Evolutionary conservation across 2,113 vertebrate genomes (phyloP).

Genomic region (Willisornis vidua): DNA sequence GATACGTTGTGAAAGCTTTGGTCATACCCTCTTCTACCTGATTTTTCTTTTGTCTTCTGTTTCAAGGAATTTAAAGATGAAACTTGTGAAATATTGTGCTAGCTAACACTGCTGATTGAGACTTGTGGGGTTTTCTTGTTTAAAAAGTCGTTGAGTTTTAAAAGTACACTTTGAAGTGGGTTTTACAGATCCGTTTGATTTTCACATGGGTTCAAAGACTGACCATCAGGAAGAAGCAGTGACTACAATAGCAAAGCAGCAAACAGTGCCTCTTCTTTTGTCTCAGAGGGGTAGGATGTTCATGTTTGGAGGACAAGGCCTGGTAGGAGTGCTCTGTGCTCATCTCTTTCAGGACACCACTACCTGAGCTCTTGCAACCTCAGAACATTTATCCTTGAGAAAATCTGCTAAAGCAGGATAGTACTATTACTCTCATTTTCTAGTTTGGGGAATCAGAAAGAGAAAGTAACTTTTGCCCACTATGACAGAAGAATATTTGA

Average conservation of each 20-base stretch:
- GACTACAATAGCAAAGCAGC: neutral
- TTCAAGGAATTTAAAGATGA: neutral
- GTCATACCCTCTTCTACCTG: neutral
- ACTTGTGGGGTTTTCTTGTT: neutral
- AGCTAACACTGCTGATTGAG: neutral
- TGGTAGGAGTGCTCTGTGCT: neutral
- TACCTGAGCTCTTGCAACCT: neutral
- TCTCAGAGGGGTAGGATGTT: neutral
- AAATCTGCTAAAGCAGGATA: neutral
- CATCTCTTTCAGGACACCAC: neutral
- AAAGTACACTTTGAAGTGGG: neutral
- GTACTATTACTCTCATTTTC: neutral
- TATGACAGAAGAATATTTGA: neutral
- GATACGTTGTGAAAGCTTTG: neutral
- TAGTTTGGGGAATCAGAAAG: neutral
- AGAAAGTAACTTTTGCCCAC: neutral
- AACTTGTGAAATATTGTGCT: neutral
- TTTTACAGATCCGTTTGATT: neutral
- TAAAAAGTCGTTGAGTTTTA: neutral
- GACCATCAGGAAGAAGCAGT: rapidly evolving
- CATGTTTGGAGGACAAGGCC: neutral
- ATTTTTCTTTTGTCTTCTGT: neutral
- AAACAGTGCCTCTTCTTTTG: neutral
- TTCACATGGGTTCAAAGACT: neutral
- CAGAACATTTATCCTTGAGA: neutral